These are phyloP conservation scores for Oryzaephilus surinamensis DNA, from an alignment of 1,140 invertebrate genomes.

Conservation along the genomic window DNA sequence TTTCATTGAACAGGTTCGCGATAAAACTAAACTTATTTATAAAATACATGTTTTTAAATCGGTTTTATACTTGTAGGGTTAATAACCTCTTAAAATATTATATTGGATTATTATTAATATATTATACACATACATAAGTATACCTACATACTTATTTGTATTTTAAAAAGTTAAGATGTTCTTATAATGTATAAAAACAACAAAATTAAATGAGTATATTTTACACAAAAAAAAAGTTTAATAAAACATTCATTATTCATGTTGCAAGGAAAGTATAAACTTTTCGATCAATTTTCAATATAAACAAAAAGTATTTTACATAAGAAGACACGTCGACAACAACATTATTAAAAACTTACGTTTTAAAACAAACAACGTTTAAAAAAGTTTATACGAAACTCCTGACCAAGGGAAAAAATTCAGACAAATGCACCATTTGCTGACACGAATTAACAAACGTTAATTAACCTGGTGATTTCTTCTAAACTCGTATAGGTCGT, in stretches of 20 bases:
- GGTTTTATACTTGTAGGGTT: no score
- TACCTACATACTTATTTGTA: no score
- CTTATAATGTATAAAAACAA: no score
- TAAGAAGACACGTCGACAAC: slow-evolving; percentile 3
- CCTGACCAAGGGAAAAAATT: not conserved
- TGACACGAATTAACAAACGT: not conserved
- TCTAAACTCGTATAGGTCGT: no score
- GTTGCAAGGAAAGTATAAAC: slow-evolving; percentile 6
- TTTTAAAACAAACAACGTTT: not conserved
- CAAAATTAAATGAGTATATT: not conserved
- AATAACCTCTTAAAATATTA: no score
- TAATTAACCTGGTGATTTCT: not conserved
- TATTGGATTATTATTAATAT: no score
- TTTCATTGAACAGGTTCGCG: no score
- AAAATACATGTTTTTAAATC: no score
- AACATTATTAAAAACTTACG: not conserved
- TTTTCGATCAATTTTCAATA: slow-evolving; percentile 12
- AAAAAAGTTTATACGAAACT: not conserved
- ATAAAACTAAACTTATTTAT: no score
- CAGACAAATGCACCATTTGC: not conserved
- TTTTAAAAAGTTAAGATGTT: no score
- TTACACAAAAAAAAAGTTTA: slow-evolving; percentile 8
- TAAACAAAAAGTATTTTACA: slow-evolving; percentile 11
- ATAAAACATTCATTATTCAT: slow-evolving; percentile 11
- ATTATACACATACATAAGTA: no score